A percentile compares a stretch with the other conserved stretches of the same genome.
phyloP scores from a whole-genome alignment of 2,888 invertebrate species.

The Macrophya annulata region DNA sequence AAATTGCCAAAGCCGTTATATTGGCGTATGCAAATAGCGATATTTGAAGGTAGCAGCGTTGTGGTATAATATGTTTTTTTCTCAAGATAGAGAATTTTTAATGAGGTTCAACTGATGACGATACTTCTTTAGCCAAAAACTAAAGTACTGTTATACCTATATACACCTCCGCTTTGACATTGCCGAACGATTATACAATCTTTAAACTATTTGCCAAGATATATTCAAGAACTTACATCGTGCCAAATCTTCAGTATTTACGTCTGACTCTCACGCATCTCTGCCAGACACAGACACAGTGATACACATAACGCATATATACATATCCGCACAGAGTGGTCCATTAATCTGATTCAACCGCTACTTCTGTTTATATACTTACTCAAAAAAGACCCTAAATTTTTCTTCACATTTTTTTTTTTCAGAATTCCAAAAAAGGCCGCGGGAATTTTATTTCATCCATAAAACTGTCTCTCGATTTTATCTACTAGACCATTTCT shows the following conservation, averaged over 20 bases:
- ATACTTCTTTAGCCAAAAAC: neutral
- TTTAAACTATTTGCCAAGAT: conserved; percentile 41
- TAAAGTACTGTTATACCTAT: conserved; percentile 28
- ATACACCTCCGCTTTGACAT: neutral
- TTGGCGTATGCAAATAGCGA: conserved; percentile 35
- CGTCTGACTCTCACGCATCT: conserved; percentile 29
- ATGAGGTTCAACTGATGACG: neutral
- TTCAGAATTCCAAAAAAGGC: neutral
- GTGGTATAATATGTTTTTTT: neutral
- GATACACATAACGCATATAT: neutral
- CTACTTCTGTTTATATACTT: neutral
- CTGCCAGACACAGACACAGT: neutral
- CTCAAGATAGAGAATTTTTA: neutral
- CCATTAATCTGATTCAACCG: conserved; percentile 21
- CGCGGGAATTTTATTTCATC: neutral
- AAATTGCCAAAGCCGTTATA: conserved; percentile 10
- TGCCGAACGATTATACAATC: conserved; percentile 26
- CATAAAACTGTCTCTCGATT: neutral
- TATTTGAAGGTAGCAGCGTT: neutral
- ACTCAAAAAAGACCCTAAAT: neutral
- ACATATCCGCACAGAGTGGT: neutral
- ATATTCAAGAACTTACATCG: conserved; percentile 23
- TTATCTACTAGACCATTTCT: neutral
- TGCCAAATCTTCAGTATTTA: conserved; percentile 48
- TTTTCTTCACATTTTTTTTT: neutral